These are phyloP conservation scores for Coranthus polyacanthus DNA, from an alignment of 2,797 vertebrate genomes.

Conservation along the genomic window DNA sequence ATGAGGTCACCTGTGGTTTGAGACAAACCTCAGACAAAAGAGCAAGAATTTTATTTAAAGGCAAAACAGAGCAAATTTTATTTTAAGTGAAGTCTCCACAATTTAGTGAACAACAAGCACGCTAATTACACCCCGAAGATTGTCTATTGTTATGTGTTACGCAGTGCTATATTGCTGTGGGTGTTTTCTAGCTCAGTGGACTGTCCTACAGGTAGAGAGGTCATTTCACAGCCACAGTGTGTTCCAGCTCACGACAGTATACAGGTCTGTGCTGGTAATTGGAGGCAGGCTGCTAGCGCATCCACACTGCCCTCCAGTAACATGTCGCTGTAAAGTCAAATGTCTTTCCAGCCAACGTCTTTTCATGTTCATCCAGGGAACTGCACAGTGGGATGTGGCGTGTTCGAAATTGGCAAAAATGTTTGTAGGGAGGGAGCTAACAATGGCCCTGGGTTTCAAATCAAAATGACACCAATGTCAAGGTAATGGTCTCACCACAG, in stretches of 20 bases:
- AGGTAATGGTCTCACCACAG: not conserved
- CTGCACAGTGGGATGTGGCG: not conserved
- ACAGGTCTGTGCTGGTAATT: slow-evolving; percentile 10
- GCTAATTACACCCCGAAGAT: slow-evolving; percentile 11
- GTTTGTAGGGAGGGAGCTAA: not conserved
- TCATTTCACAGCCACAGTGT: slow-evolving; percentile 4
- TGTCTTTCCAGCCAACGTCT: not conserved
- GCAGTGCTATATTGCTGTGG: slow-evolving; percentile 5
- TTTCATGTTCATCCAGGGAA: slow-evolving; percentile 7
- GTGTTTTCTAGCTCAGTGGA: slow-evolving; percentile 1
- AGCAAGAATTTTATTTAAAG: slow-evolving; percentile 9
- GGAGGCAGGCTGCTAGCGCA: not conserved
- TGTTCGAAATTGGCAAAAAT: not conserved
- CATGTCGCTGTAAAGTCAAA: not conserved
- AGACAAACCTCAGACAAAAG: slow-evolving; percentile 19
- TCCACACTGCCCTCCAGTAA: not conserved
- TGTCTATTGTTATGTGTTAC: slow-evolving; percentile 13
- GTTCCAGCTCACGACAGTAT: not conserved
- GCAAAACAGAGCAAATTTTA: not conserved
- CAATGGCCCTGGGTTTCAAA: not conserved
- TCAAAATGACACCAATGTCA: not conserved
- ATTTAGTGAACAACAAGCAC: not conserved
- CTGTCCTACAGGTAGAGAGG: slow-evolving; percentile 22
- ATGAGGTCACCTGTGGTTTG: slow-evolving; percentile 10
- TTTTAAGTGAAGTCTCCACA: not conserved